phyloP scores from a whole-genome alignment of 2,888 invertebrate genomes.

The Branchipolynoe longqiensis region DNA sequence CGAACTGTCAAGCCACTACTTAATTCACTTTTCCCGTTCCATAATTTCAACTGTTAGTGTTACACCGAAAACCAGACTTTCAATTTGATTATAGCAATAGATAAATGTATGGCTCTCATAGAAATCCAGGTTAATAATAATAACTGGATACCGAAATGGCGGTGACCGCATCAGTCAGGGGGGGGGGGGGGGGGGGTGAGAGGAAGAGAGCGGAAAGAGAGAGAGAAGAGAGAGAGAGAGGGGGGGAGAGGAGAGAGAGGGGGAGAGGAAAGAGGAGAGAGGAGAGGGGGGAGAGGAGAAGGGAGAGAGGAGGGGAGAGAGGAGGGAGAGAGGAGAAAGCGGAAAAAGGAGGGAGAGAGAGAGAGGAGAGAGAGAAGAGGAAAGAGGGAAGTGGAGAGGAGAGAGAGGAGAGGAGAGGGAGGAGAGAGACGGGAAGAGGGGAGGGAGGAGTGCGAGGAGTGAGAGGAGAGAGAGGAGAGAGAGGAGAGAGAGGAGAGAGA shows the following conservation, averaged over 20 bases:
- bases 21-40: too few relatives aligned
- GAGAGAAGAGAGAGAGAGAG: background rate
- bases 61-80: too few relatives aligned
- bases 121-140: too few relatives aligned
- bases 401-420: constrained; percentile 15
- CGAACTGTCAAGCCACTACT: too few relatives aligned
- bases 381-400: background rate
- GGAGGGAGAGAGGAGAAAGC: background rate
- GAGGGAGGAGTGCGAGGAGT: background rate
- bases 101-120: too few relatives aligned
- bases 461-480: background rate
- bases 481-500: background rate
- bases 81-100: too few relatives aligned
- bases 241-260: background rate
- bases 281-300: background rate
- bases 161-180: too few relatives aligned
- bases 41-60: too few relatives aligned
- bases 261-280: background rate
- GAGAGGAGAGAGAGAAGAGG: background rate
- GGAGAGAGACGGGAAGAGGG: background rate
- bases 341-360: background rate
- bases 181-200: background rate
- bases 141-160: too few relatives aligned
- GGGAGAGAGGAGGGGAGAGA: background rate
- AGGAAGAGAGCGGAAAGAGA: background rate